Evolutionary conservation across 1,140 invertebrate species (phyloP), one percentile per base, ranked within the genome.

Genomic region (Camponotus floridanus): DNA sequence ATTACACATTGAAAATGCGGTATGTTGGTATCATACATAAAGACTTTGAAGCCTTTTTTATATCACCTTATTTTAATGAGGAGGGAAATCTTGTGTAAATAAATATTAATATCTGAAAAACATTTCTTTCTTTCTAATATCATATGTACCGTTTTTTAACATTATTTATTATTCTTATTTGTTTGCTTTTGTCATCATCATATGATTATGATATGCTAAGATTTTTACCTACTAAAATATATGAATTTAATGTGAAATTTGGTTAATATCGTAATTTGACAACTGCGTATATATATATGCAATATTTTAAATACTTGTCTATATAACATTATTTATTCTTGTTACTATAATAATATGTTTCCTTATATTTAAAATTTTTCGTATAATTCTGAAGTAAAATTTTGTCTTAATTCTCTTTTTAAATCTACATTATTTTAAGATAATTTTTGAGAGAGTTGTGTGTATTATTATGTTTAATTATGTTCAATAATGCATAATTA

Each of bases 21-120:
- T 94, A 88, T 18, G 71, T 51, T 3, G 92, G 92, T 26, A 73
- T 59, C 2, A 64, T 92, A 8, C 85, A 26, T 26, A 26, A 87
- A 21, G 18, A 89, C 2, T 67, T 89, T 33, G 33, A 57, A 21
- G 93, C 92, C 18, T 88, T 93, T 64, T 92, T 89, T 39, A 86
- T 87, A 80, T 87, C 67, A 62, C 86, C 18, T 1, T 93, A 94
- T 26, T 59, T 33, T 0, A 80, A 92, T 70, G 26, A 86, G 0
- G 9, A 87, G 3, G 86, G 86, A 2, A 31, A 89, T 15, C 70
- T 64, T 73, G 74, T 83, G 92, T 93, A 80, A 92, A 91, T 88
- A 55, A 26, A 36, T 59, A 39, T 45, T 26, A 76, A 26, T 21
- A n/a, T 68, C 55, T 67, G 0, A 36, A 36, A 21, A 0, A 26